Base-by-base conservation (phyloP, 2,113 vertebrate species). In the Hippocampus comes region DNA sequence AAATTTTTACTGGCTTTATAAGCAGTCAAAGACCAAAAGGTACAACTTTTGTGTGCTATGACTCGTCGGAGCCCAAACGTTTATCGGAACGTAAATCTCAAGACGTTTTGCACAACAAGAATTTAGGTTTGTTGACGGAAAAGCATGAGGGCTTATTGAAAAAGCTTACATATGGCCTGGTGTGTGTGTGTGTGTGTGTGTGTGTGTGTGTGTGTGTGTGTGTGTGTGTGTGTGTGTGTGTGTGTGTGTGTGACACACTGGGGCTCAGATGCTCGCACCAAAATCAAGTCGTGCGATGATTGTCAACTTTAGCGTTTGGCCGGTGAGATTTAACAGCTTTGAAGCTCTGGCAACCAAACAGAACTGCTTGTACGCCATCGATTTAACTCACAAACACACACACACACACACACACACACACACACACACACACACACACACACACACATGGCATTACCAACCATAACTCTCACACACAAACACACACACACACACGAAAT, bases 231-330 rank as follows among this genome's bases (percentile, higher is more conserved):
- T 53, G 51, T n/a, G 51, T 21, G 20, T 7, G 20, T 21, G 51
- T 53, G 18, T 53, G 53, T n/a, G 21, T 9, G 53, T 3, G 20
- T 21, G 53, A 3, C 86, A 87, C 83, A 73, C 83, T 82, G 74
- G 75, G 77, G 78, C 85, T 87, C 84, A 83, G 84, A 81, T 65
- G 82, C 80, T 87, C 84, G 84, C 84, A 75, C 85, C 77, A 64
- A 70, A 55, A 55, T 70, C 73, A 82, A 82, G 53, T 78, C 0
- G 71, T 61, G 53, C 2, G 75, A 78, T 74, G 73, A 74, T 71
- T 77, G 81, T 73, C 66, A 70, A 73, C 77, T 60, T 53, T 51
- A 17, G 75, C 43, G 5, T 63, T 84, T 68, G 78, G 80, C 51
- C 72, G 67, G 67, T 10, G 72, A 79, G 84, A 85, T 79, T 80